Evolutionary conservation across 2,113 vertebrate species (phyloP).

Genomic region (Pontoporia blainvillei): DNA sequence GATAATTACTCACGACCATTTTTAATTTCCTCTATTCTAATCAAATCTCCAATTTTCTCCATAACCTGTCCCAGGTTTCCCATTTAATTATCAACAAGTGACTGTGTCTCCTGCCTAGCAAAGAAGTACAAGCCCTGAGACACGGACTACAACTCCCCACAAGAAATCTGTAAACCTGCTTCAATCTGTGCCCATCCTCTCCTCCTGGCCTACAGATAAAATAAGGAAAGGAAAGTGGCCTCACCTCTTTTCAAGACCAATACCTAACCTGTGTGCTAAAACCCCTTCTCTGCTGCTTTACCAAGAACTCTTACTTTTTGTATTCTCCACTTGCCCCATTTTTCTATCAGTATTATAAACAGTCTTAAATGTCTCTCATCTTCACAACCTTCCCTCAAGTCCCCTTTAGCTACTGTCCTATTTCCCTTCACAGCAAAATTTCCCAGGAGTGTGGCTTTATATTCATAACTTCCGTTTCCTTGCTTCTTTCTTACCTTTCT

Average conservation of each 20-base stretch:
- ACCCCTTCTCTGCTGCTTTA: not conserved
- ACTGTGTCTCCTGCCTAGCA: not conserved
- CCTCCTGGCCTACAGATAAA: not conserved
- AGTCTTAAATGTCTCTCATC: not conserved
- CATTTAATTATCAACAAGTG: not conserved
- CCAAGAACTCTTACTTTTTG: not conserved
- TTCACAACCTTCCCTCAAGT: not conserved
- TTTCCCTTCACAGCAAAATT: not conserved
- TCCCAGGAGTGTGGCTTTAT: not conserved
- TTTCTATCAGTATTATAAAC: not conserved
- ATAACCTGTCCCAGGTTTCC: not conserved
- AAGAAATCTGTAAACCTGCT: not conserved
- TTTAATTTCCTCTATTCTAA: not conserved
- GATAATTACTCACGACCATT: not conserved
- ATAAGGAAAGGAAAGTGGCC: not conserved
- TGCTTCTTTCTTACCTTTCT: not conserved
- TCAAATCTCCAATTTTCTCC: not conserved
- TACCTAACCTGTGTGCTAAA: not conserved
- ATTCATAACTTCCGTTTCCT: not conserved
- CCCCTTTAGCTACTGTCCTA: not conserved
- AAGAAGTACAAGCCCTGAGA: not conserved
- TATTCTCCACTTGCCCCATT: not conserved
- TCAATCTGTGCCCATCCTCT: not conserved
- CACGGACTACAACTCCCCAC: not conserved
- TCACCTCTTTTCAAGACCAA: not conserved